A percentile compares a stretch with the other conserved stretches of the same genome.
phyloP scores from a whole-genome alignment of 2,113 vertebrate genomes.

The Vidua chalybeata region DNA sequence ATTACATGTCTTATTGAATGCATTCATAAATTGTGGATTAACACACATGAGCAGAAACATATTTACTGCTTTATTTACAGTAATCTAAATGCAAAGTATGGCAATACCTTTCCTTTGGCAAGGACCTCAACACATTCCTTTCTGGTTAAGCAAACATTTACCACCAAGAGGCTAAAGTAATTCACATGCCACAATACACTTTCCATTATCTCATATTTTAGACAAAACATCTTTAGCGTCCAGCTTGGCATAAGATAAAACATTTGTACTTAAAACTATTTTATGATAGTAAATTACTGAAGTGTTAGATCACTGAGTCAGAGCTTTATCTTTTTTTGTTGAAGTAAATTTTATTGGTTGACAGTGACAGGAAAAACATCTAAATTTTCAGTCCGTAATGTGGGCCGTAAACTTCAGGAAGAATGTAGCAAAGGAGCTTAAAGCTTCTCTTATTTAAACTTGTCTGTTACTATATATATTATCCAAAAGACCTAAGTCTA shows the following conservation, averaged over 20 bases:
- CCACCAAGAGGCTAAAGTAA: conserved; percentile 65
- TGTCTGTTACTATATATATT: neutral
- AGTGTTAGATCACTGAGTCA: conserved; percentile 57
- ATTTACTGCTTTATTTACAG: conserved; percentile 66
- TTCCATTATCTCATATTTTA: conserved; percentile 73
- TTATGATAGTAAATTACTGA: conserved; percentile 71
- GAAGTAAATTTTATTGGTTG: conserved; percentile 58
- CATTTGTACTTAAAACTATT: conserved; percentile 56
- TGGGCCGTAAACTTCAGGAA: neutral
- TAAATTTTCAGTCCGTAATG: neutral
- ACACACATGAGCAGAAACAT: conserved; percentile 54
- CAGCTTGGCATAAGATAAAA: conserved; percentile 66
- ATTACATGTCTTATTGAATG: conserved; percentile 36
- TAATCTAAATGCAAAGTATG: conserved; percentile 44
- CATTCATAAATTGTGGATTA: conserved; percentile 47
- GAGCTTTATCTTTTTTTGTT: conserved; percentile 45
- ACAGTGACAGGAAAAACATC: conserved; percentile 30
- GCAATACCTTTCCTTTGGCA: conserved; percentile 60
- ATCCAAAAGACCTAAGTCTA: neutral
- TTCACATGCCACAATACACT: conserved; percentile 68
- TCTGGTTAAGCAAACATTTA: conserved; percentile 69
- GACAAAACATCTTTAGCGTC: conserved; percentile 63
- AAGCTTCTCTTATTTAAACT: neutral
- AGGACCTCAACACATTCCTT: conserved; percentile 55
- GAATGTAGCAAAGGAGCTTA: neutral